phyloP scores from a whole-genome alignment of 2,113 vertebrate species.

The Neogobius melanostomus region DNA sequence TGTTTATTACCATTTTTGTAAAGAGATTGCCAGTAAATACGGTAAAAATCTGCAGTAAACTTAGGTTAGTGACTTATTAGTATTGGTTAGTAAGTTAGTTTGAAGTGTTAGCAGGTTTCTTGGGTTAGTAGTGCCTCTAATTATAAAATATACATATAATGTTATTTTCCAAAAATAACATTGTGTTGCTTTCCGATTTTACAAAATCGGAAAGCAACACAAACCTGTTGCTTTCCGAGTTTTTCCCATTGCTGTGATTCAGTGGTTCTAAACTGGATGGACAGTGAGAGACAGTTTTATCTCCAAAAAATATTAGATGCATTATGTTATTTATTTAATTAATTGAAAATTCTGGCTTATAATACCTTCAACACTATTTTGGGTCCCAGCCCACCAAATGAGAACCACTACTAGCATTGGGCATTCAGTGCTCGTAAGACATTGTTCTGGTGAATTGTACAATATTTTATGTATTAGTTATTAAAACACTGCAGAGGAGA shows the following conservation, averaged over 20 bases:
- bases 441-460: not conserved
- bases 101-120: conserved; percentile 6
- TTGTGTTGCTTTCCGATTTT: too few species aligned
- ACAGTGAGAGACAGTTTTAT: not conserved
- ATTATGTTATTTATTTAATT: too few species aligned
- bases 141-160: conserved; percentile 24
- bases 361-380: too few species aligned
- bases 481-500: not conserved
- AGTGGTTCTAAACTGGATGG: not conserved
- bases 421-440: not conserved
- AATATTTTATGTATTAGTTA: not conserved
- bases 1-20: not conserved
- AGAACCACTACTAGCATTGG: not conserved
- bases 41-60: conserved; percentile 2
- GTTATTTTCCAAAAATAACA: conserved; percentile 4
- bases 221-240: conserved; percentile 4
- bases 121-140: not conserved
- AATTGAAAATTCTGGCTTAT: too few species aligned
- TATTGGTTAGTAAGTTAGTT: conserved; percentile 73
- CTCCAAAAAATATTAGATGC: not conserved
- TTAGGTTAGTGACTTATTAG: conserved; percentile 58
- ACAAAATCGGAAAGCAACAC: not conserved
- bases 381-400: not conserved
- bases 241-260: not conserved
- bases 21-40: not conserved